phyloP scores from a whole-genome alignment of 1,140 invertebrate genomes.

The Drosophila equinoxialis region DNA sequence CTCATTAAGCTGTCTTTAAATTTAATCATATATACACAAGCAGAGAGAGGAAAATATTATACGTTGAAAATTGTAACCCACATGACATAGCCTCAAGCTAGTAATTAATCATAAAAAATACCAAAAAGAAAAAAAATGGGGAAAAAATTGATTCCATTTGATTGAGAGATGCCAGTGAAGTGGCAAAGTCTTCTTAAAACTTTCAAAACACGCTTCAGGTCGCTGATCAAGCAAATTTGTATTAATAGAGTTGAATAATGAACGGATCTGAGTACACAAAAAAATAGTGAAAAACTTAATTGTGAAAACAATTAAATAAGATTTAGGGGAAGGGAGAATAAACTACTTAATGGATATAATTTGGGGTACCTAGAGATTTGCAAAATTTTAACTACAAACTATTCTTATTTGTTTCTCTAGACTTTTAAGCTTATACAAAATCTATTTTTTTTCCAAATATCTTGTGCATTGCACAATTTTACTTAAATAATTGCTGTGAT shows the following conservation, averaged over 20 bases:
- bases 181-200: constrained; percentile 37
- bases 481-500: background rate
- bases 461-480: too few relatives aligned
- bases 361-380: background rate
- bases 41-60: constrained; percentile 26
- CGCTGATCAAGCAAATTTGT: constrained; percentile 30
- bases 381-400: too few relatives aligned
- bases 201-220: constrained; percentile 40
- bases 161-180: constrained; percentile 25
- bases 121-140: constrained; percentile 9
- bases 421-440: too few relatives aligned
- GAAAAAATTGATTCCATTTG: background rate
- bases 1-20: constrained; percentile 14
- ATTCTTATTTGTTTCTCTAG: too few relatives aligned
- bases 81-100: constrained; percentile 29
- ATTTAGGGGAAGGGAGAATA: background rate
- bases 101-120: constrained; percentile 41
- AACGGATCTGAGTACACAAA: background rate
- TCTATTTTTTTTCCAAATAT: too few relatives aligned
- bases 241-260: constrained; percentile 24
- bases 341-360: background rate
- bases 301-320: background rate
- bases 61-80: constrained; percentile 35
- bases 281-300: too few relatives aligned
- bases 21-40: constrained; percentile 10